Base-by-base conservation (phyloP, 2,113 vertebrate genomes). In the Trinectes maculatus region DNA sequence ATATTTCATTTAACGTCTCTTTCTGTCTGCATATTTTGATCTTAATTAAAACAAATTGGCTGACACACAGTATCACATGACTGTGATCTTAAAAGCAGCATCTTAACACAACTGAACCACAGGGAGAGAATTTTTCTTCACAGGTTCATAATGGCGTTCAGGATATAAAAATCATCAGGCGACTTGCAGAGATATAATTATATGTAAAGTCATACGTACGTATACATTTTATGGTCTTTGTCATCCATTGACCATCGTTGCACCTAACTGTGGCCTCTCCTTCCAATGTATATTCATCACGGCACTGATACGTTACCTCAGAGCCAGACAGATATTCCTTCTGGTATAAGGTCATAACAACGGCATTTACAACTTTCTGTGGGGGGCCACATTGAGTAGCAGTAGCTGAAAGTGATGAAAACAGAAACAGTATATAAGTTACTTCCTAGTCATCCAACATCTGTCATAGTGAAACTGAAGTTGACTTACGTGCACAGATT, bases 401-500 rank as follows among this genome's bases (percentile, higher is more conserved):
- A 13, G 0, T 2, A 3, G 43, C 86, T 87, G 58, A 1, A 84
- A 78, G 12, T 64, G 15, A 46, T 31, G 1, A 57, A 49, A 57
- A 61, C 10, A 25, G 8, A 8, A 3, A 18, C 5, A 53, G 39
- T n/a, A 8, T 46, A 13, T 34, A 11, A 4, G 18, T 43, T 28
- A 36, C 6, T 29, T n/a, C 16, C 1, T 8, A 43, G 1, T 3
- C 25, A 19, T 2, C 13, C 21, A 21, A 21, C 3, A n/a, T 46
- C 7, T 29, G 26, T 11, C n/a, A 29, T 29, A 46, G 15, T 22
- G 12, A n/a, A 1, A 34, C 1, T 18, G 13, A 40, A 24, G 21
- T 26, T 33, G 6, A 78, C 88, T 85, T 61, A 91, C 85, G 12
- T 67, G 0, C 1, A 22, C 88, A 91, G n/a, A 82, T 36, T 0